These are phyloP conservation scores for Tolmerus cingulatus DNA, from an alignment of 2,888 invertebrate species.

Conservation along the genomic window DNA sequence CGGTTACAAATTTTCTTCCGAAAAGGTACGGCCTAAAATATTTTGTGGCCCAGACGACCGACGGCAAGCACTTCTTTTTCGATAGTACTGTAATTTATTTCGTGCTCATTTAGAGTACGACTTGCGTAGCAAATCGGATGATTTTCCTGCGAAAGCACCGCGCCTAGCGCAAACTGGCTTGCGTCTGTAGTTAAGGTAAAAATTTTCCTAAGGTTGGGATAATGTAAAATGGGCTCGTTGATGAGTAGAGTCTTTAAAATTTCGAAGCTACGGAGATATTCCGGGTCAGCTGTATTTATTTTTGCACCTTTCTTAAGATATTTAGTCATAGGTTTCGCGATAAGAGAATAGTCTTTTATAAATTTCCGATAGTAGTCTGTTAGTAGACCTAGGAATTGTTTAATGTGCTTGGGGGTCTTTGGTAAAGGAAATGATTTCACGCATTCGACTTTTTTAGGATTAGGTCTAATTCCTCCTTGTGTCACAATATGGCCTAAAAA, in stretches of 20 bases:
- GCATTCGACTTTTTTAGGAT: slow-evolving; percentile 47
- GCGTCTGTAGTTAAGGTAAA: slow-evolving; percentile 55
- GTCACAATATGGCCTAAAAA: slow-evolving; percentile 53
- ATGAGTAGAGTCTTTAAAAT: slow-evolving; percentile 10
- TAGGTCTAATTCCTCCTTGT: slow-evolving; percentile 50
- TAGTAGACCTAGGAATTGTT: slow-evolving; percentile 44
- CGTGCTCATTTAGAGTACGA: slow-evolving; percentile 52
- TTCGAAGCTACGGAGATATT: slow-evolving; percentile 31
- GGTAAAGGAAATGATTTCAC: slow-evolving; percentile 47
- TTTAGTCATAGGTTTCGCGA: slow-evolving; percentile 39
- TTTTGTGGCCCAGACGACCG: no score
- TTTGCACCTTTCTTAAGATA: slow-evolving; percentile 42
- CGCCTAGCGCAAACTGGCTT: slow-evolving; percentile 51
- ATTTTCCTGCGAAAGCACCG: slow-evolving; percentile 52
- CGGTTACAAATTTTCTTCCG: no score
- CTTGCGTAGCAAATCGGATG: slow-evolving; percentile 53
- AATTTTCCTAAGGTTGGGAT: slow-evolving; percentile 48
- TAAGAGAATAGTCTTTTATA: slow-evolving; percentile 58
- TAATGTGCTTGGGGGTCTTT: slow-evolving; percentile 47
- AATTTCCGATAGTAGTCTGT: slow-evolving; percentile 47
- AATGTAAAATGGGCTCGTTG: slow-evolving; percentile 33
- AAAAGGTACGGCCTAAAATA: no score
- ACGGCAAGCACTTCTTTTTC: no score
- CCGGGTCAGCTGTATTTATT: slow-evolving; percentile 36
- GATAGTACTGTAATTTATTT: slow-evolving; percentile 52